Conservation (phyloP, 1,140 invertebrate species). For the Brachionus calyciflorus region DNA sequence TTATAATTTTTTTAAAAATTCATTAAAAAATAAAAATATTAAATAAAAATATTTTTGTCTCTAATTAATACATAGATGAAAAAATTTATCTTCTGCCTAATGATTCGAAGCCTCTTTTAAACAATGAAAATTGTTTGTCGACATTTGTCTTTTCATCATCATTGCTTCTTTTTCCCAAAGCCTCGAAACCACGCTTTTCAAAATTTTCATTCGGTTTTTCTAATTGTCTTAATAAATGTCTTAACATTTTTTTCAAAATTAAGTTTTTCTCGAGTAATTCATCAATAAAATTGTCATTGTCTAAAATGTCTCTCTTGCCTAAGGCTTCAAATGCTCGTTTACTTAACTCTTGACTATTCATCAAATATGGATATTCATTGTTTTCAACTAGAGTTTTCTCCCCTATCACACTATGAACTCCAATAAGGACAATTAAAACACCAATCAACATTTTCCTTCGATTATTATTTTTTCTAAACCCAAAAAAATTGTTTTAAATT, state of each 20-base stretch:
- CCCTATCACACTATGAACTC: neutral
- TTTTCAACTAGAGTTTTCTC: neutral
- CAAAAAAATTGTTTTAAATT: too few relatives aligned
- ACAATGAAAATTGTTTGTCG: neutral
- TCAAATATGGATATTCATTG: neutral
- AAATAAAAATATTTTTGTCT: constrained; percentile 11
- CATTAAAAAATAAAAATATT: neutral
- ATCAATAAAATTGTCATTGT: neutral
- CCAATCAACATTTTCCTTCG: too few relatives aligned
- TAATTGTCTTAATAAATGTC: neutral
- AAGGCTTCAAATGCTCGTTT: neutral
- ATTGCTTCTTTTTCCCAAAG: constrained; percentile 19
- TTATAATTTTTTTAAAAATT: neutral
- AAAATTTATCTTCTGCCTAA: neutral
- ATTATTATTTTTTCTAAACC: too few relatives aligned
- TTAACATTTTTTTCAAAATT: neutral
- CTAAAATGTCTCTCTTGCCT: neutral
- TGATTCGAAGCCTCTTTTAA: constrained; percentile 32
- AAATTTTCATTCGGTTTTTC: neutral
- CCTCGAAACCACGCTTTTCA: constrained; percentile 16
- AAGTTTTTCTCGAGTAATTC: constrained; percentile 4
- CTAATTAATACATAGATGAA: neutral
- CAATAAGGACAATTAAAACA: too few relatives aligned
- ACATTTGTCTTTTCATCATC: neutral
- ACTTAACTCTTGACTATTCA: neutral